Evolutionary conservation across 2,113 vertebrate species (phyloP).

Genomic region (Marmota flaviventris): DNA sequence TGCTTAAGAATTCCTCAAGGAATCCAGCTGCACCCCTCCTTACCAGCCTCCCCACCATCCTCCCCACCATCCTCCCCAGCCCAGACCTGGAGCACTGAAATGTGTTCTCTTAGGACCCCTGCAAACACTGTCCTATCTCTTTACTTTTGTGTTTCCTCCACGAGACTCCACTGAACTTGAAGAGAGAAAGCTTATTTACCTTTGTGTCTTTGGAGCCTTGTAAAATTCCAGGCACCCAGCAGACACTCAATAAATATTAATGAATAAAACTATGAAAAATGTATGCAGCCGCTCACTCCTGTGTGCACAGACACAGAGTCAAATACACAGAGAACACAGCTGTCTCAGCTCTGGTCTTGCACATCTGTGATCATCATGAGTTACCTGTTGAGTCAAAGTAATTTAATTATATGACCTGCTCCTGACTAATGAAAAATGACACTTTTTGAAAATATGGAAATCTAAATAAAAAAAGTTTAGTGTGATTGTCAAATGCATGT

Average conservation of each 20-base stretch:
- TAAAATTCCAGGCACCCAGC: conserved; percentile 24
- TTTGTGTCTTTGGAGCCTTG: not conserved
- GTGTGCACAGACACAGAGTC: not conserved
- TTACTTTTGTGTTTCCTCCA: not conserved
- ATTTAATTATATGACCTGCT: conserved; percentile 18
- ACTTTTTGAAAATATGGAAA: not conserved
- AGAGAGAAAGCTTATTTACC: conserved; percentile 25
- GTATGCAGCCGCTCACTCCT: not conserved
- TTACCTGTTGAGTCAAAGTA: conserved; percentile 8
- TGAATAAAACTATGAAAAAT: conserved; percentile 46
- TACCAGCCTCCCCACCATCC: too few relatives aligned
- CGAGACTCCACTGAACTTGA: not conserved
- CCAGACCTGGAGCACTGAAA: not conserved
- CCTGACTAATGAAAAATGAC: not conserved
- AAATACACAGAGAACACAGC: not conserved
- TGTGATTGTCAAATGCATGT: not conserved
- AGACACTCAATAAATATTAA: conserved; percentile 53
- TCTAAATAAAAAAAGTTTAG: not conserved
- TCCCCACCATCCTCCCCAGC: too few relatives aligned
- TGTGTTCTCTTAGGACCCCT: not conserved
- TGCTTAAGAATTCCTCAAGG: not conserved
- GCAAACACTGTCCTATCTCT: not conserved
- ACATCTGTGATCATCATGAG: not conserved
- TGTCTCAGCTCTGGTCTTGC: not conserved
- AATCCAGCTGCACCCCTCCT: not conserved